Conservation (phyloP, 2,888 invertebrate species). For the Drosophila pseudotalamancana region DNA sequence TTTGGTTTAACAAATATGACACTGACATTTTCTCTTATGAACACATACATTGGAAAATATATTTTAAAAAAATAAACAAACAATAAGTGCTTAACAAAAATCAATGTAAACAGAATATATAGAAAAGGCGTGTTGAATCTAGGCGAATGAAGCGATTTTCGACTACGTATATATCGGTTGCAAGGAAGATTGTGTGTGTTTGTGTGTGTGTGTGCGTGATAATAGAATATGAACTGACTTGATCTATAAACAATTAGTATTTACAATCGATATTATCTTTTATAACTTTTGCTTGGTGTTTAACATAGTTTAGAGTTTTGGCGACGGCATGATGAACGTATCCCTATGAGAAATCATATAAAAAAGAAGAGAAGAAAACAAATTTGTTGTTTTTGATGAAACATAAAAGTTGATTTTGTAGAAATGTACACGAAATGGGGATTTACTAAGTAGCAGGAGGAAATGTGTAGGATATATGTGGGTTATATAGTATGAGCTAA, state of each 20-base stretch:
- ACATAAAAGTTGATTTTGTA: slow-evolving; percentile 49
- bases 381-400: slow-evolving; percentile 57
- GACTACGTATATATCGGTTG: slow-evolving; percentile 22
- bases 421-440: slow-evolving; percentile 37
- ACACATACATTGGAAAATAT: slow-evolving; percentile 52
- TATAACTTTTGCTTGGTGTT: slow-evolving; percentile 38
- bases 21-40: slow-evolving; percentile 42
- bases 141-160: slow-evolving; percentile 38
- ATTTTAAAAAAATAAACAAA: too few relatives aligned
- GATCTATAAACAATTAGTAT: slow-evolving; percentile 57
- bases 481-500: slow-evolving; percentile 15
- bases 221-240: slow-evolving; percentile 46
- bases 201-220: slow-evolving; percentile 35
- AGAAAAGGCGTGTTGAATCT: slow-evolving; percentile 38
- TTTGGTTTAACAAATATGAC: slow-evolving; percentile 62
- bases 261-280: slow-evolving; percentile 52
- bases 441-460: slow-evolving; percentile 9
- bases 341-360: slow-evolving; percentile 79
- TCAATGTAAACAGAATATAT: slow-evolving; percentile 20
- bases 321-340: slow-evolving; percentile 79
- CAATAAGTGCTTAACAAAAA: slow-evolving; percentile 36
- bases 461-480: slow-evolving; percentile 4
- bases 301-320: slow-evolving; percentile 81
- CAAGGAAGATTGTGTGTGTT: too few relatives aligned
- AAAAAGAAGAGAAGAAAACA: slow-evolving; percentile 76